Percentiles rank a stretch among this genome's conserved stretches.
phyloP scores from a whole-genome alignment of 92 coral and sea anemone species.

The Heliopora coerulea region DNA sequence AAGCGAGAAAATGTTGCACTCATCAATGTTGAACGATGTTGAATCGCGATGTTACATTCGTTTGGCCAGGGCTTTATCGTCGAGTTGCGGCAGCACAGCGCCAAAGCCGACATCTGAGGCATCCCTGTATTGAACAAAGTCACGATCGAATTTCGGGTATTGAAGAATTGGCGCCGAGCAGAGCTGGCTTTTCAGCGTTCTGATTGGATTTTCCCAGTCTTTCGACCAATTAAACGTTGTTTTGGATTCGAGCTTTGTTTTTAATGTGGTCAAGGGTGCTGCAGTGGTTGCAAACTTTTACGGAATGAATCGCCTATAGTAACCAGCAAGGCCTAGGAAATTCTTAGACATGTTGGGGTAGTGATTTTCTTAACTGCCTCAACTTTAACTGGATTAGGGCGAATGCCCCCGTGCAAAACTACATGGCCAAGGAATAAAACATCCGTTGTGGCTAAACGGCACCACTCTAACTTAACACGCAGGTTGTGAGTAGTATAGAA shows the following conservation, averaged over 20 bases:
- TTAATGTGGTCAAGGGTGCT: conserved; percentile 52
- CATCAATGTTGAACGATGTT: no score
- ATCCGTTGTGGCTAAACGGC: background rate
- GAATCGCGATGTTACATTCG: no score
- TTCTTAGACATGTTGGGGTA: background rate
- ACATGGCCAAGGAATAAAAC: background rate
- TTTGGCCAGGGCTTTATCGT: no score
- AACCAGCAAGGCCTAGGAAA: conserved; percentile 55
- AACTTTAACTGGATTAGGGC: no score
- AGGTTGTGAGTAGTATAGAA: no score
- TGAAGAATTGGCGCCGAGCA: conserved; percentile 49
- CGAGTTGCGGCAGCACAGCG: no score
- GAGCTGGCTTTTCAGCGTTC: conserved; percentile 40
- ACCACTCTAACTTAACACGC: background rate
- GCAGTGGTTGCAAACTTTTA: conserved; percentile 54
- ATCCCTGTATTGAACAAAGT: conserved; percentile 10
- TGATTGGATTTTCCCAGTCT: conserved; percentile 46
- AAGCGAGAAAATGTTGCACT: no score
- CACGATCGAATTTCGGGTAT: conserved; percentile 47
- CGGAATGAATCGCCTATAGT: conserved; percentile 54
- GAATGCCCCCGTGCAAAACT: no score
- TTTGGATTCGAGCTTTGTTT: conserved; percentile 33
- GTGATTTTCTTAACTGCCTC: no score
- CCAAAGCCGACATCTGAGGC: conserved; percentile 15
- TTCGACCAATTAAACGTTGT: conserved; percentile 47